phyloP scores from a whole-genome alignment of 2,113 vertebrate species.

The Lichenostomus cassidix region DNA sequence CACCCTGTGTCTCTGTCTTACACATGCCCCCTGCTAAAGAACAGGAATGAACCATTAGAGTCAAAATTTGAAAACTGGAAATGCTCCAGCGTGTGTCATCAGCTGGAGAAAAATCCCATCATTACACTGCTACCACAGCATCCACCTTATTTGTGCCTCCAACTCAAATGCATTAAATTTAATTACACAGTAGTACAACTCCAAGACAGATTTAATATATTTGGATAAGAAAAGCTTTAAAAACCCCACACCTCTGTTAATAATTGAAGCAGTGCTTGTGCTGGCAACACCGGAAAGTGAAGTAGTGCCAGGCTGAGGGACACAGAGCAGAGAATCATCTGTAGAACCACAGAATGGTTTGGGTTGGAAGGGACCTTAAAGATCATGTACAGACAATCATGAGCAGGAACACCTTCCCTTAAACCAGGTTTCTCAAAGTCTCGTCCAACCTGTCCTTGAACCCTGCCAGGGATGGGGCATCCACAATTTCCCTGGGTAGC shows the following conservation, averaged over 20 bases:
- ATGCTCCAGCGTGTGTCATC: neutral
- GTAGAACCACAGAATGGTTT: neutral
- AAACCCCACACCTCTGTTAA: neutral
- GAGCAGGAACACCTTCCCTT: neutral
- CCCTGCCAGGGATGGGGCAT: neutral
- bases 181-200: slow-evolving; percentile 36
- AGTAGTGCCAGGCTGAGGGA: neutral
- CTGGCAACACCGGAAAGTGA: neutral
- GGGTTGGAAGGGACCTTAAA: neutral
- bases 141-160: slow-evolving; percentile 15
- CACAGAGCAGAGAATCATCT: neutral
- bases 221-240: neutral
- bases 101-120: neutral
- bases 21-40: neutral
- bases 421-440: neutral
- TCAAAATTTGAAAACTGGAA: neutral
- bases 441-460: neutral
- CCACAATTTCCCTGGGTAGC: neutral
- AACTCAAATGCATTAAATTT: slow-evolving; percentile 13
- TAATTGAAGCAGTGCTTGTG: neutral
- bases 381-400: neutral
- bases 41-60: neutral
- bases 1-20: neutral
- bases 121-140: neutral
- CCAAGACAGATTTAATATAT: slow-evolving; percentile 8